phyloP scores from a whole-genome alignment of 53 echinoderm and acorn worm genomes.

The Actinopyga echinites region DNA sequence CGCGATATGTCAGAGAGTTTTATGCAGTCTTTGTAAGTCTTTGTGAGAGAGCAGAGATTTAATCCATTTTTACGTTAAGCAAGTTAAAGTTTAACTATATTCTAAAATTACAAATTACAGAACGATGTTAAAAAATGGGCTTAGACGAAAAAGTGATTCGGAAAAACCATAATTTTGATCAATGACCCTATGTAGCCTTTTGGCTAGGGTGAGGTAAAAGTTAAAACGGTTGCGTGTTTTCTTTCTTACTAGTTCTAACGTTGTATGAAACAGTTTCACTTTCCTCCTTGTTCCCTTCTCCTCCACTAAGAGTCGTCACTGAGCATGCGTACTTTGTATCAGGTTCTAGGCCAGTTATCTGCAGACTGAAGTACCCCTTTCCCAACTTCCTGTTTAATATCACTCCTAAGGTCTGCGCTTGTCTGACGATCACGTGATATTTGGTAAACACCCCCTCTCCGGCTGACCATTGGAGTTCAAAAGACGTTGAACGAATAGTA shows the following conservation, averaged over 20 bases:
- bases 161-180: no score
- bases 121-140: conserved; percentile 32
- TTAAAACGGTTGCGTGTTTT: no score
- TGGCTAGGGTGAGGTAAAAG: no score
- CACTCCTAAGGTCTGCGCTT: not conserved
- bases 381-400: conserved; percentile 2
- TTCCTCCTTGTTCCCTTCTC: conserved; percentile 25
- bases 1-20: no score
- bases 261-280: conserved; percentile 39
- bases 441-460: conserved; percentile 61
- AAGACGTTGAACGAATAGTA: conserved; percentile 55
- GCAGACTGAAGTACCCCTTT: conserved; percentile 35
- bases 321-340: conserved; percentile 61
- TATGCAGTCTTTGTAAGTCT: no score
- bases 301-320: conserved; percentile 64
- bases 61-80: no score
- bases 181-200: no score
- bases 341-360: conserved; percentile 72
- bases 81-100: no score
- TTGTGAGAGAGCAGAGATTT: no score
- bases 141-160: conserved; percentile 43
- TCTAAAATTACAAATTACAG: no score
- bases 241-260: conserved; percentile 35
- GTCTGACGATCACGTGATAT: conserved; percentile 59
- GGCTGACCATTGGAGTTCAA: conserved; percentile 59